Base-by-base conservation (phyloP, 2,888 invertebrate species). In the Seira musarum region DNA sequence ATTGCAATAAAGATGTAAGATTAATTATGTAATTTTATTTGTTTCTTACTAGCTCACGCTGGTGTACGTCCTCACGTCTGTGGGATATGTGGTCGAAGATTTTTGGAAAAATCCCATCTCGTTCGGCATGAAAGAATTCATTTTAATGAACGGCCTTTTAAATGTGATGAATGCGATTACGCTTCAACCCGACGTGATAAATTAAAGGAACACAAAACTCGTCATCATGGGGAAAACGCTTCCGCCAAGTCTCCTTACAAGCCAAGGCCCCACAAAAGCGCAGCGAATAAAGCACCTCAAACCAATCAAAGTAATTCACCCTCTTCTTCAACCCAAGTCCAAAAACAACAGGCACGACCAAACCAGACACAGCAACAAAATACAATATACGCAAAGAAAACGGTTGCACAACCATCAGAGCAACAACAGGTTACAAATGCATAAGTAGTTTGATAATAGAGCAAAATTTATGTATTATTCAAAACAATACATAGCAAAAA, bases 61-160 rank as follows among this genome's bases (percentile, higher is more conserved):
- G 87, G 90, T 88, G 83, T 90, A 89, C 88, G 91, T 15, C 89
- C 90, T 8, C 91, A 91, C 87, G 89, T 90, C 24, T 93, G 93
- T 87, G 88, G 89, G 22, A 89, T 90, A 17, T 93, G 93, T 88
- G 91, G 91, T 0, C 90, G 92, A 65, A 91, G 91, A 15, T 93
- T 93, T 87, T 91, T 93, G 87, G 93, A 93, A 87, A 92, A 92
- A 86, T 92, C 92, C 46, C 93, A 93, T 88, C 88, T 93, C 77
- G 90, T 92, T 13, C 89, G 93, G 1, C 93, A 93, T 87, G 92
- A 93, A 87, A 89, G 92, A 60, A 92, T 93, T 70, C 93, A 93
- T 88, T 88, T 91, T 61, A 90, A 91, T 83, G 92, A 81, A 60
- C 30, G 81, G n/a, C 82, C 82, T 10, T 92, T 92, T 88, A 92